Percentiles rank a stretch among this genome's conserved stretches.
Conservation (phyloP, 92 coral and sea anemone genomes). For the Virgularia gustaviana region DNA sequence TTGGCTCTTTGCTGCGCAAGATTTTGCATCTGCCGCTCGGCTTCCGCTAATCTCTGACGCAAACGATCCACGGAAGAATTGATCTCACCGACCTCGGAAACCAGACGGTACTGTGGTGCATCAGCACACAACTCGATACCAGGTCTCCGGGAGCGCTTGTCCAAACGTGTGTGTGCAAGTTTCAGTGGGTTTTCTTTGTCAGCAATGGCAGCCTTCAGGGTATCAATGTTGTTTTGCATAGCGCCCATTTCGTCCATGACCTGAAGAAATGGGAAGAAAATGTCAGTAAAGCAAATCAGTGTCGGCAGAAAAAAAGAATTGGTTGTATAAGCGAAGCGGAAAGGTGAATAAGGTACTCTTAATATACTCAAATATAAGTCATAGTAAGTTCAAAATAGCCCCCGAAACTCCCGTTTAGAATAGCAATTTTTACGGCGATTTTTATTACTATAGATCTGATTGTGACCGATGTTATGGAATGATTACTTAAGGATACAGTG, state of each 20-base stretch:
- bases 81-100: conserved; percentile 92
- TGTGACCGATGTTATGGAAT: too few species aligned
- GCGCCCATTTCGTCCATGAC: conserved; percentile 90
- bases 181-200: conserved; percentile 89
- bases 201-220: conserved; percentile 72
- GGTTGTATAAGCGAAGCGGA: too few species aligned
- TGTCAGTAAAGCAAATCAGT: not conserved
- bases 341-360: too few species aligned
- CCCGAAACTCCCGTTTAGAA: too few species aligned
- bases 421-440: too few species aligned
- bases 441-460: too few species aligned
- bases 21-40: conserved; percentile 77
- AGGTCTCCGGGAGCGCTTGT: conserved; percentile 94
- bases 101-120: conserved; percentile 91
- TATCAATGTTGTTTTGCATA: conserved; percentile 91
- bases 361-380: too few species aligned
- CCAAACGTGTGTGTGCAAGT: conserved; percentile 94
- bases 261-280: conserved; percentile 32
- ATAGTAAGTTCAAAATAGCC: too few species aligned
- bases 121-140: conserved; percentile 94
- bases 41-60: conserved; percentile 89
- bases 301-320: too few species aligned
- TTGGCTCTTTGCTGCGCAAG: conserved; percentile 82
- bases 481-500: too few species aligned
- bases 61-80: conserved; percentile 80